Conservation (phyloP, 2,113 vertebrate species). For the Alectura lathami region DNA sequence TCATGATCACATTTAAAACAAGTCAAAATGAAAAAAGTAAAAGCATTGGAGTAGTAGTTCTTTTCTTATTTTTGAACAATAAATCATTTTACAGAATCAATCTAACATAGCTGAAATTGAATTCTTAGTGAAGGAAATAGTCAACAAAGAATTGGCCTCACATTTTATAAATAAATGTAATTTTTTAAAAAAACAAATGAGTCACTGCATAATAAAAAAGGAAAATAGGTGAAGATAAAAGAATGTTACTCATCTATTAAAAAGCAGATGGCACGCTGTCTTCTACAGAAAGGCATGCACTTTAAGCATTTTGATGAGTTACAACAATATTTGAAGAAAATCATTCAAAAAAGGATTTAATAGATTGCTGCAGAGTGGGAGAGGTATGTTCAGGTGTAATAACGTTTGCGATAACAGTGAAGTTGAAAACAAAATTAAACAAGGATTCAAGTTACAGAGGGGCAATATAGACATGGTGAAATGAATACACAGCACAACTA, state of each 20-base stretch:
- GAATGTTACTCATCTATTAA: neutral
- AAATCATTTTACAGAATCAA: neutral
- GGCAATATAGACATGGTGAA: neutral
- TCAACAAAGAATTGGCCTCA: conserved; percentile 18
- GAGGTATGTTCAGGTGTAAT: neutral
- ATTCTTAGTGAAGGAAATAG: neutral
- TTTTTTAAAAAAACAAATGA: neutral
- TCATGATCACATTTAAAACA: neutral
- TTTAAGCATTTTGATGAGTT: neutral
- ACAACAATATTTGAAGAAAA: neutral
- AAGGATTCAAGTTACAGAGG: neutral
- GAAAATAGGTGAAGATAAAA: neutral
- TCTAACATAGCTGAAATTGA: neutral
- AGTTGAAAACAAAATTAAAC: neutral
- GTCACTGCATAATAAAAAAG: neutral
- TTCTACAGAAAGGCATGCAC: neutral
- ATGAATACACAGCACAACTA: neutral
- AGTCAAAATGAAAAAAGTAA: neutral
- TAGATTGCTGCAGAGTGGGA: neutral
- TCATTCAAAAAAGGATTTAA: neutral
- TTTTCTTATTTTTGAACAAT: neutral
- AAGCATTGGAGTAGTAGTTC: neutral
- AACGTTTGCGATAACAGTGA: neutral
- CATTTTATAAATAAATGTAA: neutral
- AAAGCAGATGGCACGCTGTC: neutral